These are phyloP conservation scores for Temnothorax rugatulus DNA, from an alignment of 2,888 invertebrate genomes.

Conservation along the genomic window DNA sequence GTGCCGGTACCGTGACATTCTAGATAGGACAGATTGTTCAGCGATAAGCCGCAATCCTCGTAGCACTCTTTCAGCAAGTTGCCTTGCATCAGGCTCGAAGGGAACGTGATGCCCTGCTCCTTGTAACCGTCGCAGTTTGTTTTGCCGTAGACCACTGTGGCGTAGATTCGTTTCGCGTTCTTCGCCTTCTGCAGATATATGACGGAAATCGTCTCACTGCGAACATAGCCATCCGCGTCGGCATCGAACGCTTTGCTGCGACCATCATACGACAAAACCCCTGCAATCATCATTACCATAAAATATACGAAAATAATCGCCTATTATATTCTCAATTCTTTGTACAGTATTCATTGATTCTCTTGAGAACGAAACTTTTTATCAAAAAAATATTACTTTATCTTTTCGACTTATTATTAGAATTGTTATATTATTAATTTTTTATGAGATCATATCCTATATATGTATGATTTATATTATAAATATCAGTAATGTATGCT, in stretches of 20 bases:
- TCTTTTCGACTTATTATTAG: too few species aligned
- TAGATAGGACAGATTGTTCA: slow-evolving; percentile 88
- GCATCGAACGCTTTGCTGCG: slow-evolving; percentile 97
- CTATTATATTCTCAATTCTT: background rate
- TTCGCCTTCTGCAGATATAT: slow-evolving; percentile 90
- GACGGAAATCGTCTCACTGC: slow-evolving; percentile 93
- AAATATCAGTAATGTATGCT: background rate
- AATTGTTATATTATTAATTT: background rate
- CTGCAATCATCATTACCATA: slow-evolving; percentile 79
- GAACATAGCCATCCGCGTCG: slow-evolving; percentile 92
- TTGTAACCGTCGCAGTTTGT: slow-evolving; percentile 89
- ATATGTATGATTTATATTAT: background rate
- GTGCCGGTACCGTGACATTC: slow-evolving; percentile 94
- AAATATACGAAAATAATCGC: slow-evolving; percentile 8
- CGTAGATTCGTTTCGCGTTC: slow-evolving; percentile 87
- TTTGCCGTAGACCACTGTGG: slow-evolving; percentile 87
- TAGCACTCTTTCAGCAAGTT: slow-evolving; percentile 88
- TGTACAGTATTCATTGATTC: too few species aligned
- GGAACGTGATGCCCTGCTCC: slow-evolving; percentile 84
- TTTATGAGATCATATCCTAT: background rate
- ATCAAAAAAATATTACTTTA: background rate
- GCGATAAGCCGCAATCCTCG: slow-evolving; percentile 88
- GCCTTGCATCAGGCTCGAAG: slow-evolving; percentile 82
- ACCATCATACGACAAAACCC: slow-evolving; percentile 94
- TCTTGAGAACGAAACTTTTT: background rate